These are phyloP conservation scores for Phengaris alcon DNA, from an alignment of 2,888 invertebrate species.

Conservation along the genomic window DNA sequence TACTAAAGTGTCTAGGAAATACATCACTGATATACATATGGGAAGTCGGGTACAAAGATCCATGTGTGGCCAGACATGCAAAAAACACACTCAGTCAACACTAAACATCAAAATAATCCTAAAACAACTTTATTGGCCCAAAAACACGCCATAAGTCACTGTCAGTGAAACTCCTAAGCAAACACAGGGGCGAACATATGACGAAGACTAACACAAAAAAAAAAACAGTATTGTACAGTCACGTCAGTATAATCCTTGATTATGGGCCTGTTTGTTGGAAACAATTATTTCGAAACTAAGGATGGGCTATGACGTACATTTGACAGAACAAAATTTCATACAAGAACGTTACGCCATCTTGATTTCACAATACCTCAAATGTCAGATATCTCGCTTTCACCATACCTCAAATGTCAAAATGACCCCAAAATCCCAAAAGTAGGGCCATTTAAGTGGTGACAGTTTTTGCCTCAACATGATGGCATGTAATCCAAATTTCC, in stretches of 20 bases:
- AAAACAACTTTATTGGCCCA: slow-evolving; percentile 15
- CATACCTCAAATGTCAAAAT: too few species aligned
- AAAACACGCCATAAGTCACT: slow-evolving; percentile 19
- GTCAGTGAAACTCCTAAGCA: slow-evolving; percentile 15
- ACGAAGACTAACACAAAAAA: neutral
- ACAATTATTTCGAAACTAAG: too few species aligned
- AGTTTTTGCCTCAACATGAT: too few species aligned
- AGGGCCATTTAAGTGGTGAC: too few species aligned
- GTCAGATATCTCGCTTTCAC: too few species aligned
- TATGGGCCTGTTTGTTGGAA: neutral
- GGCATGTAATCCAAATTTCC: too few species aligned
- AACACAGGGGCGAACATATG: slow-evolving; percentile 15
- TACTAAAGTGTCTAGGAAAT: too few species aligned
- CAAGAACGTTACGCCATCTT: too few species aligned
- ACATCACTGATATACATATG: neutral
- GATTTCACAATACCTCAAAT: too few species aligned
- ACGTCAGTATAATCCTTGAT: neutral
- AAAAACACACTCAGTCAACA: slow-evolving; percentile 10
- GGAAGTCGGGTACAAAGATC: neutral
- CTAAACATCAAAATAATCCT: slow-evolving; percentile 23
- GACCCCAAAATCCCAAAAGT: too few species aligned
- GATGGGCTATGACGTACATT: too few species aligned
- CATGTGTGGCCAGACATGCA: slow-evolving; percentile 3
- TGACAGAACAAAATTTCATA: too few species aligned
- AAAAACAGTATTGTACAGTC: neutral